Evolutionary conservation across 2,888 invertebrate species (phyloP), one percentile per base, ranked within the genome.

Genomic region (Nysson spinosus): DNA sequence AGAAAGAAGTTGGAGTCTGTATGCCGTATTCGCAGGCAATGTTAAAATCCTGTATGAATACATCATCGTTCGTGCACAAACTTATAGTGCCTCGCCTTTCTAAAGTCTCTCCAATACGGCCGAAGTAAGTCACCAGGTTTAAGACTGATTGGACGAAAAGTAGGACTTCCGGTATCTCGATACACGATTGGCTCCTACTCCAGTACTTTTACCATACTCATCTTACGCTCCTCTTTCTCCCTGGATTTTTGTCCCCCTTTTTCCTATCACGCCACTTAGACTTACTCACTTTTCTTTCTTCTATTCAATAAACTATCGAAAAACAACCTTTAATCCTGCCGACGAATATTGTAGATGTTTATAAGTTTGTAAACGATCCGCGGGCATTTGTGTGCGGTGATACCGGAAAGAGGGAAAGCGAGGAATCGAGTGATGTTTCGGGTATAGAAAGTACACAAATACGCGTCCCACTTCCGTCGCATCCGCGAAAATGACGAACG

Each of bases 11-110:
- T n/a, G n/a, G n/a, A n/a, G n/a, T n/a, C n/a, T n/a, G n/a, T n/a
- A n/a, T 30, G 22, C 47, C 44, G 49, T 16, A 39, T 49, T 47
- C 39, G 40, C 49, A 37, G 22, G 30, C 22, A 22, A 24, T 24
- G 47, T 30, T 32, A 4, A 12, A 24, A 44, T 50, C 42, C 26
- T 12, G 22, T 75, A 40, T 66, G 72, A 69, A 50, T 56, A 51
- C 55, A 56, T 57, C 56, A 52, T 35, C 37, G 24, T n/a, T 4
- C 37, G 58, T 22, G 37, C 64, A 32, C 69, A 65, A 78, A 81
- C 74, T 85, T 85, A 85, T 85, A 85, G 76, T 35, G 42, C 54
- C 64, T 74, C 65, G 62, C 74, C 81, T 78, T 78, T 80, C 78
- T 61, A 74, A 72, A 64, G 50, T 50, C 62, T 62, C 64, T 63